Evolutionary conservation across 2,888 invertebrate genomes (phyloP).

Genomic region (Busseola fusca): DNA sequence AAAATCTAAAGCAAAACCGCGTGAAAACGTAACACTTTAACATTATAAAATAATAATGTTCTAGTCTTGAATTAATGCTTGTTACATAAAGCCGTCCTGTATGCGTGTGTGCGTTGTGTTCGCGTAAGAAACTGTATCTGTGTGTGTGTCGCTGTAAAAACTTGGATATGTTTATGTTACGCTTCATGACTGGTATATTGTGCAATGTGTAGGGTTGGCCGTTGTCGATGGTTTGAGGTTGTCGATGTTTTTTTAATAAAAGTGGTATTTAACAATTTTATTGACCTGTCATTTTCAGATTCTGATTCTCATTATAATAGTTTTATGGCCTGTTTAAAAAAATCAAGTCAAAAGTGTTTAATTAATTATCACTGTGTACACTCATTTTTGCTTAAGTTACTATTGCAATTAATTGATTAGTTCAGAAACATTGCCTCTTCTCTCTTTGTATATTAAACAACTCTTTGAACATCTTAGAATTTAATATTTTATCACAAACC

Average conservation of each 20-base stretch:
- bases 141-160: constrained; percentile 63
- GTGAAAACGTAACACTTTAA: constrained; percentile 5
- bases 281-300: background rate
- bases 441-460: background rate
- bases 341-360: background rate
- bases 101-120: constrained; percentile 26
- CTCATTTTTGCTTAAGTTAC: background rate
- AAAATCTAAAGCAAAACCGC: background rate
- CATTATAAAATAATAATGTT: constrained; percentile 44
- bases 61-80: constrained; percentile 56
- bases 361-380: background rate
- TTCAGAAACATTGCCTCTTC: background rate
- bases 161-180: constrained; percentile 72
- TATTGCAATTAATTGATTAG: background rate
- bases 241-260: background rate
- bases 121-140: constrained; percentile 31
- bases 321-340: background rate
- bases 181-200: constrained; percentile 74
- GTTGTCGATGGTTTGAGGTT: constrained; percentile 34
- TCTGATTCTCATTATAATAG: background rate
- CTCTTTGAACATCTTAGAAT: too few species aligned
- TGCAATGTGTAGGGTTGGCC: constrained; percentile 75
- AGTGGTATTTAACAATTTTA: background rate
- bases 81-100: constrained; percentile 60
- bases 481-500: background rate